Evolutionary conservation across 2,888 invertebrate species (phyloP).

Genomic region (Epinotia brunnichana): DNA sequence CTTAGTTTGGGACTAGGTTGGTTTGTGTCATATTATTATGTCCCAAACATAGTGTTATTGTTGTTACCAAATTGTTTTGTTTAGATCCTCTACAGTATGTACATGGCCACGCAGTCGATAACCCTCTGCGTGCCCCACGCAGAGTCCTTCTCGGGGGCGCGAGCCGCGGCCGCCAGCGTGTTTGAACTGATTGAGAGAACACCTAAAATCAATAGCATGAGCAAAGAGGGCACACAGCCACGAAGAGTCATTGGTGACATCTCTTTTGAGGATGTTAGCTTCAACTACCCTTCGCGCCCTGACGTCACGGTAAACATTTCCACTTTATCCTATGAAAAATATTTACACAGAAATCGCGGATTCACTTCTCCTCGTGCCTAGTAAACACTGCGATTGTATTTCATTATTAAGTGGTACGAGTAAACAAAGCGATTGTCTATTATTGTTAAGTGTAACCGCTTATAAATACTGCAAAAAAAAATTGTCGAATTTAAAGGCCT

Average conservation of each 20-base stretch:
- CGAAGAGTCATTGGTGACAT: conserved; percentile 86
- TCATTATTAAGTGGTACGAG: too few species aligned
- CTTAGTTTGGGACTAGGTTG: too few species aligned
- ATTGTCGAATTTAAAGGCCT: too few species aligned
- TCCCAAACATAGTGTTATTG: too few species aligned
- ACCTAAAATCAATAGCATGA: conserved; percentile 88
- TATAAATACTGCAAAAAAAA: too few species aligned
- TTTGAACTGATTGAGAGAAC: conserved; percentile 88
- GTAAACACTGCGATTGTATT: too few species aligned
- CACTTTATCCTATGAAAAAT: neutral
- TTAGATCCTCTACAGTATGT: conserved; percentile 87
- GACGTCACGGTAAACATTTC: conserved; percentile 84
- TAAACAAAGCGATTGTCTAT: too few species aligned
- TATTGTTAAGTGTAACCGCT: too few species aligned
- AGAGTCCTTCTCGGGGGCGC: conserved; percentile 88
- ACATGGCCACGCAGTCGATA: conserved; percentile 90
- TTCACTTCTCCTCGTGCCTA: too few species aligned
- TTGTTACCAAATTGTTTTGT: neutral
- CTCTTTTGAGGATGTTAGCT: conserved; percentile 87
- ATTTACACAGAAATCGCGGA: neutral
- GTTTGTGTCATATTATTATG: too few species aligned
- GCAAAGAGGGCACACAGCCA: conserved; percentile 84
- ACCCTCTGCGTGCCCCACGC: conserved; percentile 89
- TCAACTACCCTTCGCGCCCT: conserved; percentile 90
- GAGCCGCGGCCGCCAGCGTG: conserved; percentile 88